Base-by-base conservation (phyloP, 2,797 vertebrate genomes). In the Psittacula derbiana region DNA sequence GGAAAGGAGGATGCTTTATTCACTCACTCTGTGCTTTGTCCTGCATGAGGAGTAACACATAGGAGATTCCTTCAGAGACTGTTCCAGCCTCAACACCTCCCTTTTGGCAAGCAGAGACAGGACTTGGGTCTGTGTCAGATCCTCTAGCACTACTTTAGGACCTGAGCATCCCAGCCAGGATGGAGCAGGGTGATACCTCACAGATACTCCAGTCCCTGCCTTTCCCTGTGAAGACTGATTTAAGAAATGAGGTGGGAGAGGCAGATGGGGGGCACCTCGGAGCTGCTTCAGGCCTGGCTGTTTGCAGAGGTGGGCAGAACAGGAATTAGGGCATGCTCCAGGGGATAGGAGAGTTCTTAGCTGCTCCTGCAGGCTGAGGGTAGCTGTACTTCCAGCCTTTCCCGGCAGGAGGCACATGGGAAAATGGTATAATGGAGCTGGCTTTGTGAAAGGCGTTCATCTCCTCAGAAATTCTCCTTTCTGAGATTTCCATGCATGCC, bases 401-500 rank as follows among this genome's bases (percentile, higher is more conserved):
- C 86, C 94, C 97, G 91, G 93, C 88, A 93, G 97, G 96, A 97
- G 94, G 92, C 88, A 96, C 53, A 80, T 55, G 53, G 53, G 30
- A 95, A 96, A 90, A 95, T 87, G 66, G 76, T 69, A 62, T 78
- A 90, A 94, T 18, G 65, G 85, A 71, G 43, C 79, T 4, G 14
- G 62, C 73, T 93, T 86, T 93, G 69, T 88, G 67, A 93, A 95
- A 88, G 57, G 90, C 93, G 95, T 97, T 97, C 95, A 97, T 97
- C 95, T 97, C 75, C 80, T 92, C 84, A 67, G 88, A 95, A 96
- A 92, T 91, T 96, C 85, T 96, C 91, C 88, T 95, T 96, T 96
- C 96, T 96, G 55, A 94, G 90, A 97, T 98, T 97, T 97, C 96
- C 94, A 93, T 97, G 96, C 97, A 88, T 97, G 84, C 94, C 95